Conservation (phyloP, 2,797 vertebrate species). For the Macropus fuliginosus region DNA sequence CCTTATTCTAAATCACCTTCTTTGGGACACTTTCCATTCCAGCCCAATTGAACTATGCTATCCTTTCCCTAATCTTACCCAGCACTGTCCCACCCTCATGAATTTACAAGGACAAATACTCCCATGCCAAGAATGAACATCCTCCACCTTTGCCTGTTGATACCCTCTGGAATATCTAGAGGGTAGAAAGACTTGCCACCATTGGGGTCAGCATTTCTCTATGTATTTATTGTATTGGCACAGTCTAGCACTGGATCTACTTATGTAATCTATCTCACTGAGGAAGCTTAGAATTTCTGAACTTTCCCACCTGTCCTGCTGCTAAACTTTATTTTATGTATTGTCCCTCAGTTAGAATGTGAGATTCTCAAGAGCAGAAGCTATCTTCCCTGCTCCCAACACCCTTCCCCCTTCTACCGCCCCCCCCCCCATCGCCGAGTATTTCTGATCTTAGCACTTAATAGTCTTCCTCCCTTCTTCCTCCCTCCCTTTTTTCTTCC, state of each 20-base stretch:
- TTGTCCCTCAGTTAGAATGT: neutral
- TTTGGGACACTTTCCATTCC: neutral
- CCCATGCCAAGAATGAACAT: neutral
- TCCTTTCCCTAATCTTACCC: neutral
- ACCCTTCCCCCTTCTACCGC: no score
- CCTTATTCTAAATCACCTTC: neutral
- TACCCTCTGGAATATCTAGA: neutral
- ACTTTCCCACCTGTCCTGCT: neutral
- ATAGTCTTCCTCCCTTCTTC: neutral
- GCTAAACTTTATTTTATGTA: neutral
- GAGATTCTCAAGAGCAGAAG: neutral
- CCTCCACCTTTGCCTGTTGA: neutral
- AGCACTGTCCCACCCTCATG: neutral
- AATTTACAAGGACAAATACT: neutral
- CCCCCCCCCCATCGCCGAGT: no score
- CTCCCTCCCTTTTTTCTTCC: neutral
- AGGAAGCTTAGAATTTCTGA: neutral
- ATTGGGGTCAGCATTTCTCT: neutral
- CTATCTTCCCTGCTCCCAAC: neutral
- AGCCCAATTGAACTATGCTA: neutral
- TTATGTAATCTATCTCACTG: neutral
- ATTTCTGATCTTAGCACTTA: no score
- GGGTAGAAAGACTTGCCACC: neutral
- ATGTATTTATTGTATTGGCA: neutral
- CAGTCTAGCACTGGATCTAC: neutral